These are phyloP conservation scores for Macrosiphum euphorbiae DNA, from an alignment of 2,888 invertebrate genomes.

Conservation along the genomic window DNA sequence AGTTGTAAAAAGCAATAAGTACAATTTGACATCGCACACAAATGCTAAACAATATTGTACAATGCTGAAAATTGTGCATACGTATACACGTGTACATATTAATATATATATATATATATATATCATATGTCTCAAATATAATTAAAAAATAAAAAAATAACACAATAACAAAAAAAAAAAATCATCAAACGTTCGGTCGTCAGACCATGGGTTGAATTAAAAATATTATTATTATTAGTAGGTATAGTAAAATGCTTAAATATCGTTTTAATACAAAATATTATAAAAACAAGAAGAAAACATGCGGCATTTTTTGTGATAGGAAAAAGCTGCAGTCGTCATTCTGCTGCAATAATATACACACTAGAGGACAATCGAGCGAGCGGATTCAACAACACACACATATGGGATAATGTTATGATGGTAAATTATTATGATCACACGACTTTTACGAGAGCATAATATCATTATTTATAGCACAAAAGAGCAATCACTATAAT, in stretches of 20 bases:
- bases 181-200: neutral
- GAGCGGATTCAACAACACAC: slow-evolving; percentile 48
- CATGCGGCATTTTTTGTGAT: neutral
- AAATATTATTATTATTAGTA: neutral
- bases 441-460: neutral
- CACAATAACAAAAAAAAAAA: neutral
- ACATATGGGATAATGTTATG: neutral
- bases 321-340: neutral
- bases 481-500: neutral
- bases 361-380: slow-evolving; percentile 49
- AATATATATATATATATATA: no score
- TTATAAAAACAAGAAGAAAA: neutral
- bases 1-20: neutral
- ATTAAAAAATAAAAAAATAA: neutral
- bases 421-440: neutral
- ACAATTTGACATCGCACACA: neutral
- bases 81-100: neutral
- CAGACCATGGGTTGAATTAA: neutral
- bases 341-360: neutral
- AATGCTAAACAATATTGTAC: slow-evolving; percentile 17
- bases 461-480: neutral
- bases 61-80: neutral
- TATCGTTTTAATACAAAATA: neutral
- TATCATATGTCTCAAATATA: neutral
- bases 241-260: neutral